Base-by-base conservation (phyloP, 2,797 vertebrate species). In the Fundulus diaphanus region DNA sequence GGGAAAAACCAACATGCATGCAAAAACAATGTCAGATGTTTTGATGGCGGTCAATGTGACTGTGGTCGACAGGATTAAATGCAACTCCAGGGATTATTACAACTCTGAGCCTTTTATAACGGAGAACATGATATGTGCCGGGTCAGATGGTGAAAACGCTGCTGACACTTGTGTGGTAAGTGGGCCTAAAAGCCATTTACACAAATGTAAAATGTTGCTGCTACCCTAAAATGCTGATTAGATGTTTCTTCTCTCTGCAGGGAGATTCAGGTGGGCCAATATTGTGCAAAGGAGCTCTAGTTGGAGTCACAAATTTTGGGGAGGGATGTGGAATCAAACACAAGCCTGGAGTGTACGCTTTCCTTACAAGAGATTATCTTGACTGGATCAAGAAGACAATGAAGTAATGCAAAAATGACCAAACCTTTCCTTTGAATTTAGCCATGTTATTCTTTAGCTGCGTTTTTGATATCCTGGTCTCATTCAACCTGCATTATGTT, bases 191-290 rank as follows among this genome's bases (percentile, higher is more conserved):
- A 11, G 20, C 13, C 12, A 49, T 31, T 57, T 0, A 35, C 3
- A 9, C 49, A 18, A 37, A 24, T 5, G 3, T 44, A 48, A 65
- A 69, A 37, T 13, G 2, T 57, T 0, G 0, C 20, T 54, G 42
- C 7, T 71, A 3, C 0, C 12, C 2, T 0, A 57, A 70, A 63
- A 11, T 74, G 13, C 46, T 2, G 8, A 5, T 77, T 0, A 1
- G 33, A 16, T 70, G 0, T 57, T 69, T 74, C 77, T 2, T 35
- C 29, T 27, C 31, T 70, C 16, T 75, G 7, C 3, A 95, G 94
- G 94, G 93, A 3, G 94, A 94, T 65, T 95, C 94, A 3, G 94
- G 94, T 56, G 94, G 93, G 1, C 94, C 93, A 0, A 84, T 95
- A 70, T 0, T 93, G 46, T 94, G 93, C 72, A 76, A 75, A 0